Percentiles rank a stretch among this genome's conserved stretches.
These are phyloP conservation scores for Loriculus beryllinus DNA, from an alignment of 2,797 vertebrate species.

Conservation along the genomic window DNA sequence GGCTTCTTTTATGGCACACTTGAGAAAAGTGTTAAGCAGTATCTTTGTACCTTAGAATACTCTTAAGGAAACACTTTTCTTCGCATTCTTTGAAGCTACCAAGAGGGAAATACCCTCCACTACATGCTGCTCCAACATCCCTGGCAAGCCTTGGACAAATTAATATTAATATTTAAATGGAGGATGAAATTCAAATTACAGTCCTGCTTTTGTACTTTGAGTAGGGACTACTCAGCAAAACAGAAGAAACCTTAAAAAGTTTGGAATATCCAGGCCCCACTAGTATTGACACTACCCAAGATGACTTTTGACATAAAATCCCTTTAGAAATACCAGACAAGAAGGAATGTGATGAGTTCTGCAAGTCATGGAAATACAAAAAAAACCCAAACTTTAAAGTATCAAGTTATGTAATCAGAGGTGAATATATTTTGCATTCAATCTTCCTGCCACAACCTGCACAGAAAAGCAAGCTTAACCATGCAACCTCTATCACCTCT, in stretches of 20 bases:
- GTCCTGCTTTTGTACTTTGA: background rate
- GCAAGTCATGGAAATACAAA: background rate
- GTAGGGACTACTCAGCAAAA: background rate
- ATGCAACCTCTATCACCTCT: background rate
- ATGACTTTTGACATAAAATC: background rate
- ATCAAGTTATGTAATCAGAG: background rate
- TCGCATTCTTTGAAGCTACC: background rate
- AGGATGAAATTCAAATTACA: background rate
- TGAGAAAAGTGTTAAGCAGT: background rate
- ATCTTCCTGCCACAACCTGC: background rate
- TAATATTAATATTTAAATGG: background rate
- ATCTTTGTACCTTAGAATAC: background rate
- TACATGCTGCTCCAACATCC: background rate
- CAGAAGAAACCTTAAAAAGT: background rate
- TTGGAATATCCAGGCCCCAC: background rate
- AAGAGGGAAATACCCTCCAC: background rate
- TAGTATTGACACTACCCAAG: background rate
- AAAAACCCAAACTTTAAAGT: background rate
- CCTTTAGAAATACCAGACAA: background rate
- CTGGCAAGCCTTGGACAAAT: background rate
- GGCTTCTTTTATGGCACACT: constrained; percentile 74
- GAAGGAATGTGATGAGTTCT: background rate
- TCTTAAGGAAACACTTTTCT: background rate
- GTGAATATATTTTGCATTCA: background rate
- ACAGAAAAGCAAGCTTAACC: background rate